Base-by-base conservation (phyloP, 2,113 vertebrate species). In the Agapornis roseicollis region DNA sequence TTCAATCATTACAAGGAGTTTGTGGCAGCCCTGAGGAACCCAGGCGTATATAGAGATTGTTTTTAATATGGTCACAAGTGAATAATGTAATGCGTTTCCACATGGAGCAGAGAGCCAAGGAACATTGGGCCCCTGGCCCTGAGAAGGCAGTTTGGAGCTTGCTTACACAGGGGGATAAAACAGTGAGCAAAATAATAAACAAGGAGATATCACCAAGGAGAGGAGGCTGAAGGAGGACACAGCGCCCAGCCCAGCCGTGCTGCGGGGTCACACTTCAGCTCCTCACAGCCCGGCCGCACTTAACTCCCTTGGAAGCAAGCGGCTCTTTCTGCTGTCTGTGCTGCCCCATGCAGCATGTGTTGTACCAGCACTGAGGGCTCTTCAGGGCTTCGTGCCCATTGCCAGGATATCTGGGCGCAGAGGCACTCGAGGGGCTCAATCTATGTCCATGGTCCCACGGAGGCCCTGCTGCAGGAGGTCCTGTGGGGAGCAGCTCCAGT, bases 161-260 rank as follows among this genome's bases (percentile, higher is more conserved):
- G 76, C 77, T 78, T 78, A 71, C 64, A 60, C 56, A 78, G 52
- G 24, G 88, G 65, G 80, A 96, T 68, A 66, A 81, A 77, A 64
- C 28, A 88, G 25, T 31, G 85, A 93, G 77, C 72, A 90, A 88
- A 95, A 90, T 55, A 95, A 92, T 89, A 93, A 97, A 93, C 88
- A 95, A 71, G 37, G 50, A 89, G 71, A 46, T 89, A 89, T 86
- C 89, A 92, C 92, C 85, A 94, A 89, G 92, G 92, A 90, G 53
- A 88, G 58, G 37, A 81, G 60, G n/a, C 37, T 77, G 81, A 42
- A 56, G 80, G 60, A 88, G 17, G 13, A 65, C 1, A 0, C 0
- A 1, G 39, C 77, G 74, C 23, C 47, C 39, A 78, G 77, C 55
- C 42, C 76, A 66, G 60, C 55, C 35, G 68, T 9, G n/a, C 10